Base-by-base conservation (phyloP, 2,113 vertebrate genomes). In the Hirundichthys speculiger region DNA sequence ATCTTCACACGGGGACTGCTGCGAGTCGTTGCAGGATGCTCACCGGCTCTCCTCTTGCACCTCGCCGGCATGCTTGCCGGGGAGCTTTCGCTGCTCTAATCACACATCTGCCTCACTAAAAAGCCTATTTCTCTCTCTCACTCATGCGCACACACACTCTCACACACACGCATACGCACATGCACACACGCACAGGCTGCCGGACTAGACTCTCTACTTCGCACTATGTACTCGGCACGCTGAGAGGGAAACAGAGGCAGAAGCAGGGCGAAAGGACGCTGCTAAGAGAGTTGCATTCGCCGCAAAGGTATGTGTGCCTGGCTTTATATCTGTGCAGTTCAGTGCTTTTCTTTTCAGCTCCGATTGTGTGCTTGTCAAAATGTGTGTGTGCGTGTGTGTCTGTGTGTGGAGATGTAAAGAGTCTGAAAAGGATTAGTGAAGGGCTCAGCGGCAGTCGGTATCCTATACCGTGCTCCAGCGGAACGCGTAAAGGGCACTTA, bases 71-170 rank as follows among this genome's bases (percentile, higher is more conserved):
- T 92, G 94, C 93, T 92, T 89, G 88, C 92, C 91, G 91, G 92
- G 93, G 93, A 91, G 92, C 93, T 94, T 92, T 93, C 92, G 30
- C 93, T 34, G 73, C 69, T 94, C 93, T 93, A 92, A 95, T 93
- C 93, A 92, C 94, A 94, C 93, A 95, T 95, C 94, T 95, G 94
- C 93, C 94, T 88, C 92, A 88, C 90, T 90, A 89, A 93, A 93
- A 65, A 2, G 78, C 25, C 60, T 40, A 73, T 40, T 65, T 45
- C 42, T 34, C 56, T 6, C 46, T 45, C 30, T 39, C 60, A 92
- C 89, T 34, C 30, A 34, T 10, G 30, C 30, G 89, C 92, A 91
- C 93, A 90, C 92, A 40, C 52, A 22, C 19, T 3, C 2, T 15
- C 6, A 24, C 49, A 27, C 49, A 12, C 49, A 51, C 49, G 4